phyloP scores from a whole-genome alignment of 2,888 invertebrate genomes.

The Azorinus chamasolen region DNA sequence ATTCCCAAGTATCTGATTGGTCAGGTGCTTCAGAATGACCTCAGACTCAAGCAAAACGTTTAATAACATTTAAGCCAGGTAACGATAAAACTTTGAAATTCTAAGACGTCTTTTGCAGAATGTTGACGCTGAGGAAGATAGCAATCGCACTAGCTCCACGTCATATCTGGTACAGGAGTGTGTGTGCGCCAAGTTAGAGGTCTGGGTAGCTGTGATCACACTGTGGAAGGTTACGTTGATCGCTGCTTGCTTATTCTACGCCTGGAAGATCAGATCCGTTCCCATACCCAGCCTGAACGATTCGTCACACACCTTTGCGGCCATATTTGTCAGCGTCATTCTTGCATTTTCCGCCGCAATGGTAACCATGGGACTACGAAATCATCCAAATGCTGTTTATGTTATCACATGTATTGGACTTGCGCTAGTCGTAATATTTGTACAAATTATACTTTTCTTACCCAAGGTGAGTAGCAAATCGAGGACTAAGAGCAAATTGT shows the following conservation, averaged over 20 bases:
- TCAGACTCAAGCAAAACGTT: too few species aligned
- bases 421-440: constrained; percentile 64
- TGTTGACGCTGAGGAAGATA: background rate
- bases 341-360: constrained; percentile 66
- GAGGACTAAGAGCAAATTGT: too few species aligned
- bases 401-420: constrained; percentile 66
- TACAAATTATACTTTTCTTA: constrained; percentile 72
- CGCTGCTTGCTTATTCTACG: constrained; percentile 72
- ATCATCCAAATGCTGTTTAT: constrained; percentile 68
- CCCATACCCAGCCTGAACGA: constrained; percentile 79
- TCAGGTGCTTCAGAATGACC: too few species aligned
- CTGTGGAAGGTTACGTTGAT: constrained; percentile 74
- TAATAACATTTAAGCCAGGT: too few species aligned
- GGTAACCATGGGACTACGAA: constrained; percentile 59
- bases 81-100: too few species aligned
- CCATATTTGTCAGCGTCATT: constrained; percentile 66
- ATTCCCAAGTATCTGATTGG: too few species aligned
- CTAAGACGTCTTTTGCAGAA: too few species aligned
- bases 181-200: constrained; percentile 58
- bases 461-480: constrained; percentile 80
- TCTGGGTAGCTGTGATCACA: constrained; percentile 72
- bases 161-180: constrained; percentile 60
- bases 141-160: background rate
- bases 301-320: constrained; percentile 69
- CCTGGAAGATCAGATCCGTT: constrained; percentile 78